Evolutionary conservation across 2,888 invertebrate species (phyloP).

Genomic region (Portevinia maculata): DNA sequence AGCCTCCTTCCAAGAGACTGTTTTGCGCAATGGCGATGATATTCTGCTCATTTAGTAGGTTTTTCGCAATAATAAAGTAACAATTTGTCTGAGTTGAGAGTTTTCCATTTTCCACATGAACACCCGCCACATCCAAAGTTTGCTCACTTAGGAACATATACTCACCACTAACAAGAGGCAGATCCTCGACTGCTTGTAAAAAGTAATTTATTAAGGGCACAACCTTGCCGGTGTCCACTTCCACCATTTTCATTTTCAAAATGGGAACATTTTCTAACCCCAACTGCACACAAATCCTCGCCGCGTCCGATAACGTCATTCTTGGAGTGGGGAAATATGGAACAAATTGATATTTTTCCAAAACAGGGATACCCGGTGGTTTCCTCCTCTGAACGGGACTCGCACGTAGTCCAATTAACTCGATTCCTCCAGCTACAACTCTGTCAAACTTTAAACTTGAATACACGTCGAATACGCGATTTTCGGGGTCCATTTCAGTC

Average conservation of each 20-base stretch:
- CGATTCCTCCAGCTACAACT: conserved; percentile 88
- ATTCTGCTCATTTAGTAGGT: conserved; percentile 75
- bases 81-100: conserved; percentile 81
- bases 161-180: conserved; percentile 88
- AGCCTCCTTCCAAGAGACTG: conserved; percentile 85
- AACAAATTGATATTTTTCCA: conserved; percentile 90
- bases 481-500: conserved; percentile 80
- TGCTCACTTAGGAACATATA: conserved; percentile 84
- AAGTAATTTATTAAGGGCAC: conserved; percentile 85
- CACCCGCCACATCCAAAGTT: conserved; percentile 80
- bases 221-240: conserved; percentile 84
- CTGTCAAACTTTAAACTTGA: conserved; percentile 78
- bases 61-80: conserved; percentile 78
- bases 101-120: conserved; percentile 86
- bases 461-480: conserved; percentile 79
- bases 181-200: conserved; percentile 85
- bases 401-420: conserved; percentile 90
- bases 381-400: conserved; percentile 88
- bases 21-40: conserved; percentile 83
- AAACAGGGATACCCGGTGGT: conserved; percentile 88
- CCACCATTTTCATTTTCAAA: conserved; percentile 86
- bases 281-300: conserved; percentile 87
- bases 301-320: conserved; percentile 82
- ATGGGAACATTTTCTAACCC: conserved; percentile 88
- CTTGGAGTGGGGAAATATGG: conserved; percentile 84